Conservation (phyloP, 2,113 vertebrate species). For the Natator depressus region DNA sequence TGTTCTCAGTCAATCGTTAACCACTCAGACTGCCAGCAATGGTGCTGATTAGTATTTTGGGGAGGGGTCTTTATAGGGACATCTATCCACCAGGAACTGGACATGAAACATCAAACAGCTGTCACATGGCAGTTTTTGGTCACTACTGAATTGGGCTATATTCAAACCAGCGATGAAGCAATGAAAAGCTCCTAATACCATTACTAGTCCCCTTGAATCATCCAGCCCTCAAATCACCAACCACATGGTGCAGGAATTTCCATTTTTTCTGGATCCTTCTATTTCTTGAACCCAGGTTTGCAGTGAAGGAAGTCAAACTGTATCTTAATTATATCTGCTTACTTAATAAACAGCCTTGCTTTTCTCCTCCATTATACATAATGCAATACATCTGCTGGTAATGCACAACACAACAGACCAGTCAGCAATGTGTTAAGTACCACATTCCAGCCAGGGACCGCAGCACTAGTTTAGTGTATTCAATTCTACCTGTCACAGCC, state of each 20-base stretch:
- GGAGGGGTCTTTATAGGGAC: not conserved
- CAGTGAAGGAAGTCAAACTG: not conserved
- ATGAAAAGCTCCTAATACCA: not conserved
- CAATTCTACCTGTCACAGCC: not conserved
- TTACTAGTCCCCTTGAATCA: not conserved
- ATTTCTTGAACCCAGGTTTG: not conserved
- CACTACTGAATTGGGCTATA: not conserved
- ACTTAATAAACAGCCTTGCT: not conserved
- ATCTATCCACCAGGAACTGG: not conserved
- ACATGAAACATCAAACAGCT: not conserved
- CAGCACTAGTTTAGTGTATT: not conserved
- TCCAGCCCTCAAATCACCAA: not conserved
- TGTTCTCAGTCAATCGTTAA: not conserved
- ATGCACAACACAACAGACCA: not conserved
- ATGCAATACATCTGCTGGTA: not conserved
- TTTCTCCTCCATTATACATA: not conserved
- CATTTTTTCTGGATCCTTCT: not conserved
- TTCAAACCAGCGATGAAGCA: not conserved
- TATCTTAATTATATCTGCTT: not conserved
- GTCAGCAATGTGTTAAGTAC: not conserved
- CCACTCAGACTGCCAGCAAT: not conserved
- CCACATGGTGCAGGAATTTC: not conserved
- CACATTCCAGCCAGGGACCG: not conserved
- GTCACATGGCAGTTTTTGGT: not conserved
- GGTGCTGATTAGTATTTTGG: not conserved